Evolutionary conservation across 2,113 vertebrate genomes (phyloP).

Genomic region (Pollimyrus isidori): DNA sequence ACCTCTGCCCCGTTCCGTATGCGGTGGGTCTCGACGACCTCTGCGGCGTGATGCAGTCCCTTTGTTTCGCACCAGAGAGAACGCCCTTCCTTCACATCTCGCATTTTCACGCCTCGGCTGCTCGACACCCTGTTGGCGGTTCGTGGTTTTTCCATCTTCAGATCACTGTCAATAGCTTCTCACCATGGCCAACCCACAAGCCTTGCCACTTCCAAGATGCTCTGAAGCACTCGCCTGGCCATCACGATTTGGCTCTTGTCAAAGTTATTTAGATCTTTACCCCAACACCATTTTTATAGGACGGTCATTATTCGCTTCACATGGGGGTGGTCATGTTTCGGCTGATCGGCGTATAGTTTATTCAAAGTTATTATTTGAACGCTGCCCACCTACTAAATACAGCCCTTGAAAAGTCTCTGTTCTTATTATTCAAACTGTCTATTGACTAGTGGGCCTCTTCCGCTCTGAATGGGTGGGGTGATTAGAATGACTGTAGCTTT

Average conservation of each 20-base stretch:
- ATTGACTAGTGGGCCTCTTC: neutral
- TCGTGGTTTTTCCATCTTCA: neutral
- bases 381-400: neutral
- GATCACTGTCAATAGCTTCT: neutral
- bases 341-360: neutral
- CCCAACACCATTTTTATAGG: neutral
- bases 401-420: neutral
- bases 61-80: neutral
- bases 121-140: neutral
- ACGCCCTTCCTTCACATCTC: neutral
- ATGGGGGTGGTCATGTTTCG: neutral
- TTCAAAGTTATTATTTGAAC: neutral
- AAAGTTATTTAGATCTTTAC: neutral
- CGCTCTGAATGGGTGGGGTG: neutral
- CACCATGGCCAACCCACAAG: neutral
- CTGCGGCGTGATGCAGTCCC: too few relatives aligned
- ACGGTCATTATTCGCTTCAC: neutral
- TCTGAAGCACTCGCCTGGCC: neutral
- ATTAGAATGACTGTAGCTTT: neutral
- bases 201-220: neutral
- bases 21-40: too few relatives aligned
- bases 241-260: neutral
- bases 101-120: neutral
- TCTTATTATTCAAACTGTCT: neutral
- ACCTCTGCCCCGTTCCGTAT: too few relatives aligned